Evolutionary conservation across 2,888 invertebrate species (phyloP).

Genomic region (Gortyna flavago): DNA sequence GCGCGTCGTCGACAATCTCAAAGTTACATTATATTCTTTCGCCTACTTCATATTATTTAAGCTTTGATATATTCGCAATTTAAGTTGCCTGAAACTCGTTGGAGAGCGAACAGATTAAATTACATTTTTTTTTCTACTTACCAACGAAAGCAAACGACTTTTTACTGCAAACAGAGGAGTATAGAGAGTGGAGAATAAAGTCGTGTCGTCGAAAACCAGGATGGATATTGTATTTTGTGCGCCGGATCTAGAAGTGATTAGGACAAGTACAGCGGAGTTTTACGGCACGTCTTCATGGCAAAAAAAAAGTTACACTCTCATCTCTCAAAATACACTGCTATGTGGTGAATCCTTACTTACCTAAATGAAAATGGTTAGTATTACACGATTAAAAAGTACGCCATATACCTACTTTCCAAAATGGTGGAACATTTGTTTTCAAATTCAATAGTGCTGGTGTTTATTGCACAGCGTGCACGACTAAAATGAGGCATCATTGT

Average conservation of each 20-base stretch:
- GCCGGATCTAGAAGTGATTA: conserved; percentile 22
- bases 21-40: conserved; percentile 85
- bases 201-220: conserved; percentile 46
- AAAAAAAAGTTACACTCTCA: too few species aligned
- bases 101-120: conserved; percentile 84
- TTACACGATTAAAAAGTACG: conserved; percentile 7
- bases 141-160: conserved; percentile 78
- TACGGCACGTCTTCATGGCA: too few species aligned
- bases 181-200: conserved; percentile 56
- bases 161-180: conserved; percentile 77
- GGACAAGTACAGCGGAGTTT: too few species aligned
- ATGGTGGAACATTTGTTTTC: neutral
- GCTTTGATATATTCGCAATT: conserved; percentile 89
- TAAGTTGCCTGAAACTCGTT: conserved; percentile 88
- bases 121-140: conserved; percentile 81
- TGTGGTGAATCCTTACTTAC: too few species aligned
- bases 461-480: neutral
- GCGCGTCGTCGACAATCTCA: conserved; percentile 74
- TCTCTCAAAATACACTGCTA: too few species aligned
- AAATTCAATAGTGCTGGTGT: neutral
- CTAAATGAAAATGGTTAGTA: conserved; percentile 7
- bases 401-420: neutral
- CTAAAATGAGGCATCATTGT: neutral
- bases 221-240: conserved; percentile 11
- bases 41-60: conserved; percentile 87